A percentile compares a stretch with the other conserved stretches of the same genome.
phyloP scores from a whole-genome alignment of 2,888 invertebrate genomes.

The Phorcus lineatus region DNA sequence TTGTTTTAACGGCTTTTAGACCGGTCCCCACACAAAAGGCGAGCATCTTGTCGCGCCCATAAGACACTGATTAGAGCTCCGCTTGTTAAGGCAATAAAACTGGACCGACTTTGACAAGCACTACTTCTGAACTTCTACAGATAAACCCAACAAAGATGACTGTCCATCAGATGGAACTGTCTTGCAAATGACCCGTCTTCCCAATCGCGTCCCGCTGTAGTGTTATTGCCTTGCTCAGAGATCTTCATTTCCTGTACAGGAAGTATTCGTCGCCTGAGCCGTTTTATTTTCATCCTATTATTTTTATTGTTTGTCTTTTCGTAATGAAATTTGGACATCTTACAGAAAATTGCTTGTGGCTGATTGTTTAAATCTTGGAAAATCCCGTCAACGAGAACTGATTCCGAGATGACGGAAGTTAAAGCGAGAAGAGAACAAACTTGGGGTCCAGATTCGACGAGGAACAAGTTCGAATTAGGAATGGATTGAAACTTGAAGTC shows the following conservation, averaged over 20 bases:
- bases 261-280: background rate
- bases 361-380: conserved; percentile 13
- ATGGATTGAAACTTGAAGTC: no score
- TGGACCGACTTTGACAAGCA: conserved; percentile 1
- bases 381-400: conserved; percentile 11
- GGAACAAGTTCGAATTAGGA: no score
- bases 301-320: conserved; percentile 15
- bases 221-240: background rate
- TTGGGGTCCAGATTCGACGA: no score
- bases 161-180: background rate
- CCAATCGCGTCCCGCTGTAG: background rate
- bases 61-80: background rate
- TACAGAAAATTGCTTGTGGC: conserved; percentile 13
- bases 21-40: background rate
- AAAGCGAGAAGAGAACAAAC: background rate
- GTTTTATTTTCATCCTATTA: conserved; percentile 13
- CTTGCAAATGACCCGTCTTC: background rate
- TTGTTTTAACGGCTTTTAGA: conserved; percentile 8
- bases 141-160: background rate
- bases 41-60: background rate
- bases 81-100: conserved; percentile 10
- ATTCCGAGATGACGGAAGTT: background rate
- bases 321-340: conserved; percentile 15
- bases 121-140: background rate
- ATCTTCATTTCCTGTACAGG: conserved; percentile 10